Evolutionary conservation across 2,113 vertebrate species (phyloP).

Genomic region (Nesoenas mayeri): DNA sequence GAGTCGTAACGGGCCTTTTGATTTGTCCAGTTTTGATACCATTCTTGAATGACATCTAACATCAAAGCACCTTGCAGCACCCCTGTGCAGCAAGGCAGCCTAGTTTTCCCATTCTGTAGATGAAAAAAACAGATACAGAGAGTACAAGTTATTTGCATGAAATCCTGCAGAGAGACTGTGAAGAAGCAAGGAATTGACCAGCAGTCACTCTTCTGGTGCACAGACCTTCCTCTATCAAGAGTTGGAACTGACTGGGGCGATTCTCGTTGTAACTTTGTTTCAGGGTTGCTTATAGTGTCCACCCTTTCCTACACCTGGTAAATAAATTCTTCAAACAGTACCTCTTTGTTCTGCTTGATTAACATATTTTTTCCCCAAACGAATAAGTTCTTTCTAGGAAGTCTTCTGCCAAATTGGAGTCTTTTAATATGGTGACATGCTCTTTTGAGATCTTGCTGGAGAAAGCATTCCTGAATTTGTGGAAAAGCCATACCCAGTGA

Average conservation of each 20-base stretch:
- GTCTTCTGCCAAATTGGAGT: slow-evolving; percentile 62
- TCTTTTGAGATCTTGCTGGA: slow-evolving; percentile 59
- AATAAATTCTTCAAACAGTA: not conserved
- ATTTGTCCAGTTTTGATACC: not conserved
- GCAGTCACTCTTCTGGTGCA: not conserved
- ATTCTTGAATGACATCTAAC: not conserved
- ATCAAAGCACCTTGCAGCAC: not conserved
- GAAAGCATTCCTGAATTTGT: slow-evolving; percentile 73
- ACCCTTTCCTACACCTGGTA: not conserved
- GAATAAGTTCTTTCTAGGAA: slow-evolving; percentile 54
- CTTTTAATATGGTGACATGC: slow-evolving; percentile 65
- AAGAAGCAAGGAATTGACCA: not conserved
- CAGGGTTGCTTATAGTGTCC: not conserved
- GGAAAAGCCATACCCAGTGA: slow-evolving; percentile 65
- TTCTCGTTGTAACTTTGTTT: not conserved
- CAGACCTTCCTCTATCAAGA: not conserved
- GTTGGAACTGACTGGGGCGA: not conserved
- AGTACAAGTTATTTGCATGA: not conserved
- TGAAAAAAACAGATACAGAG: not conserved
- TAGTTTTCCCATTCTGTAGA: not conserved
- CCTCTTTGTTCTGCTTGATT: not conserved
- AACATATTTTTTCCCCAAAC: not conserved
- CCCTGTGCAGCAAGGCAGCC: not conserved
- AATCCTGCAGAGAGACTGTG: not conserved
- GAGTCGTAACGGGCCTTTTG: not conserved